Conservation (phyloP, 2,797 vertebrate genomes). For the Apogon hyalosoma region DNA sequence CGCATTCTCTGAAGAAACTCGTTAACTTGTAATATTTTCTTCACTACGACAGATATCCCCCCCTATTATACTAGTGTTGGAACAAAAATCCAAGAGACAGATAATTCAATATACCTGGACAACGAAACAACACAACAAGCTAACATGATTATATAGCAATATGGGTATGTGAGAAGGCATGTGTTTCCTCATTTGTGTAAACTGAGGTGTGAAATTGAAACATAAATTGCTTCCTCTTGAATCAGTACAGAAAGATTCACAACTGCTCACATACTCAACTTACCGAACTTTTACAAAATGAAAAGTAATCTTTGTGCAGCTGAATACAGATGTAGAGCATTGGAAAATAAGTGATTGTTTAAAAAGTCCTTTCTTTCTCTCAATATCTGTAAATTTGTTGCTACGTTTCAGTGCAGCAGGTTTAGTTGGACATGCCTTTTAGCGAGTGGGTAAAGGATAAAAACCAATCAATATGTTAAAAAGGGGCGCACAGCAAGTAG, state of each 20-base stretch:
- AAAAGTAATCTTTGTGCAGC: conserved; percentile 9
- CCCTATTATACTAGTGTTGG: not conserved
- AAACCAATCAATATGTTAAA: not conserved
- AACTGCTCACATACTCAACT: not conserved
- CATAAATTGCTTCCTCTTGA: conserved; percentile 3
- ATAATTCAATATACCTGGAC: not conserved
- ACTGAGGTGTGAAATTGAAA: not conserved
- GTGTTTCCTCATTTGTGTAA: not conserved
- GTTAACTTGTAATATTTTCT: no score
- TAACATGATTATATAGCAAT: not conserved
- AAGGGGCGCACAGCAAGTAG: not conserved
- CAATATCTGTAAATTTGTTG: not conserved
- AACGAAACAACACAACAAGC: not conserved
- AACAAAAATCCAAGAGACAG: conserved; percentile 9
- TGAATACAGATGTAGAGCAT: not conserved
- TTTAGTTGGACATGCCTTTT: not conserved
- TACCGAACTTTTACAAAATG: conserved; percentile 1
- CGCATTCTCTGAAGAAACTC: no score
- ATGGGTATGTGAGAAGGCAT: not conserved
- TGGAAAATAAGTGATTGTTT: conserved; percentile 1
- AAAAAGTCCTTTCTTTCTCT: not conserved
- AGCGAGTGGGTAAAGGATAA: not conserved
- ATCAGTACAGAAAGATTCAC: not conserved
- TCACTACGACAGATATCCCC: not conserved
- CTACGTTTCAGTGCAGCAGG: not conserved